A percentile compares a stretch with the other conserved stretches of the same genome.
Evolutionary conservation across 2,888 invertebrate species (phyloP).

Genomic region (Sthenelais limicola): DNA sequence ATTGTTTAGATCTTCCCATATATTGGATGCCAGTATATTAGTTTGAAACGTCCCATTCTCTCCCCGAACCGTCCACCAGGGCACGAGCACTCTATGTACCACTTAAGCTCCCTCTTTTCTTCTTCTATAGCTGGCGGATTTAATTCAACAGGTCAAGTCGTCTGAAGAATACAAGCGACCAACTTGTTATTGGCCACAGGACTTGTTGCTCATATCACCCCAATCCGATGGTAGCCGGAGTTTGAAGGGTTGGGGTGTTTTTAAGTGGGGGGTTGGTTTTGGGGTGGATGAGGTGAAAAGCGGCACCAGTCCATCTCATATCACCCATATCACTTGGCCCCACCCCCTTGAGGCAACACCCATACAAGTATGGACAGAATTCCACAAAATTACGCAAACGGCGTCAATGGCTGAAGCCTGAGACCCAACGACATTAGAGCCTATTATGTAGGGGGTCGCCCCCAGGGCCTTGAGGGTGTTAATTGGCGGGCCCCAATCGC

Average conservation of each 20-base stretch:
- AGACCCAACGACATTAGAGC: not conserved
- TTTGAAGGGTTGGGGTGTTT: not conserved
- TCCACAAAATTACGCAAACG: slow-evolving; percentile 30
- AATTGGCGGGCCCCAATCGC: slow-evolving; percentile 32
- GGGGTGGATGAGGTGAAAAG: not conserved
- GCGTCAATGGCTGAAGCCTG: slow-evolving; percentile 9
- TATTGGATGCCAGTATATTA: too few species aligned
- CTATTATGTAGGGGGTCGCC: slow-evolving; percentile 9
- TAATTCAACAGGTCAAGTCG: slow-evolving; percentile 24
- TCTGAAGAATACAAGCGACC: not conserved
- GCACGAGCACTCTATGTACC: too few species aligned
- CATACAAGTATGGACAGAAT: slow-evolving; percentile 28
- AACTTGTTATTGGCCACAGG: not conserved
- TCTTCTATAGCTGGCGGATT: too few species aligned
- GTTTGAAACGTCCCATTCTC: too few species aligned
- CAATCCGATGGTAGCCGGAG: not conserved
- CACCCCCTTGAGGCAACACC: slow-evolving; percentile 17
- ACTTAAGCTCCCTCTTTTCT: too few species aligned
- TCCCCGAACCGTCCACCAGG: too few species aligned
- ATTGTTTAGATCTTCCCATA: too few species aligned
- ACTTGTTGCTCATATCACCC: slow-evolving; percentile 26
- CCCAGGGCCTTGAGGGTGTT: slow-evolving; percentile 18
- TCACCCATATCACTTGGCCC: slow-evolving; percentile 4
- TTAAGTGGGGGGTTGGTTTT: not conserved
- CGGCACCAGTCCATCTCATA: too few species aligned